Base-by-base conservation (phyloP, 2,888 invertebrate genomes). In the Dryadula phaetusa region DNA sequence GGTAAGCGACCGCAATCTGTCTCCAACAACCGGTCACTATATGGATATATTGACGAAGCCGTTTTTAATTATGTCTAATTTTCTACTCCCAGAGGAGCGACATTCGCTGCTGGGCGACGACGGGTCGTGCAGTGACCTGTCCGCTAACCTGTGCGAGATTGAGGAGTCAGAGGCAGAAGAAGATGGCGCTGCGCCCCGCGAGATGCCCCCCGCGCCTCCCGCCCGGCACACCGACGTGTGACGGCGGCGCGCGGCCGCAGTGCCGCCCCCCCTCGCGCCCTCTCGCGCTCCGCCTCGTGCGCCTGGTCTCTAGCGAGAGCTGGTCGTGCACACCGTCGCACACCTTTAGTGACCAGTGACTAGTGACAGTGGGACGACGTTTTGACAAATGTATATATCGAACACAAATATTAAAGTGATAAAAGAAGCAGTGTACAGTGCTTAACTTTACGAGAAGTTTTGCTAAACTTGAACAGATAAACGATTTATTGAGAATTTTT, bases 131-230 rank as follows among this genome's bases (percentile, higher is more conserved):
- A 97, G 98, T 88, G 97, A 97, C 89, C 93, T 97, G 76, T 98
- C 98, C 62, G 95, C 96, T 62, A 95, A 96, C 84, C 94, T 98
- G 73, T 98, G 98, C 93, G 98, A 98, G 93, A 97, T 98, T 81
- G 98, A 98, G 88, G 97, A 97, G 88, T 96, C 96, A 53, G 97
- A 97, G 84, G 95, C 94, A 79, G 96, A 96, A 86, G 87, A 88
- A 67, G 56, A 58, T 62, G 6, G 28, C 28, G 28, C 1, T 37
- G 37, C 37, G 7, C 37, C 70, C 62, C 54, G 72, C 64, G 69
- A n/a, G n/a, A 66, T 66, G 63, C 60, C 67, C 67, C 66, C 66
- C 64, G 73, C 70, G 75, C 69, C 47, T 64, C 63, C 70, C 47
- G 68, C 82, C 77, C 80, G 84, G 0, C 86, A 83, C 82, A 84